Evolutionary conservation across 2,113 vertebrate genomes (phyloP), one percentile per base, ranked within the genome.

Genomic region (Istiophorus platypterus): DNA sequence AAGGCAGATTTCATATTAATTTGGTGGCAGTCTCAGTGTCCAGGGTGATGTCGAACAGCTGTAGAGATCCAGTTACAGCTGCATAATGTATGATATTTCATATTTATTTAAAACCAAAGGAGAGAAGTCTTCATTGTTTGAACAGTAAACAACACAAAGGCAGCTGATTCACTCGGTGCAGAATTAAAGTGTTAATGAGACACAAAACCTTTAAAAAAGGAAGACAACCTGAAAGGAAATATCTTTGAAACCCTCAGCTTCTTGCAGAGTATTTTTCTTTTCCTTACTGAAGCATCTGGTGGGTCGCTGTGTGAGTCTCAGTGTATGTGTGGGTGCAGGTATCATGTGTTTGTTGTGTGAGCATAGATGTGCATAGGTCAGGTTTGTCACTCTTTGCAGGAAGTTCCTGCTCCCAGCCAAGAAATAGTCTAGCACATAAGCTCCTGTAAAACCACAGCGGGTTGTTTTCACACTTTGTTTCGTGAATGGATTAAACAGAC

Each of bases 1-100:
- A 95, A 92, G 88, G 87, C 79, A 88, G 90, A 94, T 93, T 92
- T 93, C 75, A 85, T 89, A 92, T 94, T 94, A 90, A 93, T 93
- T 92, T 93, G 88, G 92, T 86, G 87, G 84, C 74, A 70, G 85
- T 88, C 88, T 88, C 81, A 70, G 86, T 91, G 92, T 94, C 94
- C 89, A 62, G 85, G 88, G 87, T 86, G 86, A 92, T 94, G 91
- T 93, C 76, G 68, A 93, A 93, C 94, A 95, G 87, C 91, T 95
- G 93, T 90, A 94, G 80, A 73, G 89, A 85, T 89, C 76, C 68
- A 65, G 78, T 92, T 78, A 78, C 70, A 6, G 22, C 87, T 95
- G 86, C 88, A 95, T 94, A 90, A 95, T 95, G 80, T 75, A 93
- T 92, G 89, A 79, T 78, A 72, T 63, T 82, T 93, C 85, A 86